These are phyloP conservation scores for Buphagus erythrorhynchus DNA, from an alignment of 2,797 vertebrate species.

Conservation along the genomic window DNA sequence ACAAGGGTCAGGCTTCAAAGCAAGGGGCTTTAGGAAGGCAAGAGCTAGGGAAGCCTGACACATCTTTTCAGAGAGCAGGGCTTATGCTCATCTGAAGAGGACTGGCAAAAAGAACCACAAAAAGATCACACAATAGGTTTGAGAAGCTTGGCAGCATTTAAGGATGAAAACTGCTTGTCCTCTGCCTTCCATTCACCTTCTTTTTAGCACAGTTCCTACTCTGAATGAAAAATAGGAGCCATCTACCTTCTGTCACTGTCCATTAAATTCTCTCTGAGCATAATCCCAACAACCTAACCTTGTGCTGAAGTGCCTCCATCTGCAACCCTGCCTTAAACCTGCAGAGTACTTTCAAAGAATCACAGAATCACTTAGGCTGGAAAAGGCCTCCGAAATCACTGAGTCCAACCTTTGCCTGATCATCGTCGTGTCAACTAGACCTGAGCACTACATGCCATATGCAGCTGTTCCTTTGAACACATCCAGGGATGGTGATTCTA, in stretches of 20 bases:
- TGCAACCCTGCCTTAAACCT: not conserved
- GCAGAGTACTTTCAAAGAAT: not conserved
- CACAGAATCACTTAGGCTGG: not conserved
- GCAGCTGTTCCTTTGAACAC: not conserved
- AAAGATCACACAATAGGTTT: not conserved
- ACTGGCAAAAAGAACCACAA: not conserved
- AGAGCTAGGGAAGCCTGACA: not conserved
- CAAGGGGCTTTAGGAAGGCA: not conserved
- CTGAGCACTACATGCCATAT: not conserved
- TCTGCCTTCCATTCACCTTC: not conserved
- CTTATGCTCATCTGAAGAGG: not conserved
- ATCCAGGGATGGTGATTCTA: not conserved
- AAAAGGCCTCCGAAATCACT: not conserved
- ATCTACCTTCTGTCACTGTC: not conserved
- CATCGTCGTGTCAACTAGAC: not conserved
- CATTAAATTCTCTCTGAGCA: not conserved
- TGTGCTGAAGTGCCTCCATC: rapidly evolving
- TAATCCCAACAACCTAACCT: not conserved
- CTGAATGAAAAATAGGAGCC: not conserved
- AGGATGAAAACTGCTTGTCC: not conserved
- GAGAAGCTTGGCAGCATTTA: not conserved
- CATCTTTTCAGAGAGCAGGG: not conserved
- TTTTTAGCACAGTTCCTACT: not conserved
- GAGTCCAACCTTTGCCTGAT: not conserved
- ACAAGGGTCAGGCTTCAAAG: not conserved